Conservation (phyloP, 2,113 vertebrate species). For the Alces alces region DNA sequence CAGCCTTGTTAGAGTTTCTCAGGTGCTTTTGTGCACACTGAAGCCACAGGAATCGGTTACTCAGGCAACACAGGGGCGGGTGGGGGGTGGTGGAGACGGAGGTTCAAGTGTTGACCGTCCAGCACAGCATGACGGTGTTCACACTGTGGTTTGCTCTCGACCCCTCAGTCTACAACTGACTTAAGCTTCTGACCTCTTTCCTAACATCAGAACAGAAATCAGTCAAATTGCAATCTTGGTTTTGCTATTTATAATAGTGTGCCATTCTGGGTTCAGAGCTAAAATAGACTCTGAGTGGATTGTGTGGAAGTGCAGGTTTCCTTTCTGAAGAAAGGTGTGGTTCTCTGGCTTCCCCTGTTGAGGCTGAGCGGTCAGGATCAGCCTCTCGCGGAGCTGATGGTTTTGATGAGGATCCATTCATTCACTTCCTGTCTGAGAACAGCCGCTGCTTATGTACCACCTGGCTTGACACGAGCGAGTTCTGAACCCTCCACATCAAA, state of each 20-base stretch:
- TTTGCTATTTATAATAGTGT: constrained; percentile 56
- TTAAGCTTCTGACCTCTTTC: background rate
- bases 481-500: background rate
- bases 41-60: constrained; percentile 21
- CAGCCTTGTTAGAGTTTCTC: background rate
- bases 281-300: constrained; percentile 16
- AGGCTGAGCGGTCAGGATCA: background rate
- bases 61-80: background rate
- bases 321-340: constrained; percentile 59
- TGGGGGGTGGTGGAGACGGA: no score
- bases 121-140: background rate
- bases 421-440: background rate
- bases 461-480: background rate
- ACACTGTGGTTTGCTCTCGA: constrained; percentile 26
- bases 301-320: constrained; percentile 24
- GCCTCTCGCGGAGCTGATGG: background rate
- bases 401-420: background rate
- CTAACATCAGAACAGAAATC: constrained; percentile 43
- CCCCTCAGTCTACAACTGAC: background rate
- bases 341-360: constrained; percentile 37
- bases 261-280: background rate
- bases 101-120: background rate
- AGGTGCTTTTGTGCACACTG: background rate
- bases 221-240: constrained; percentile 48
- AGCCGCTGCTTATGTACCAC: background rate